Evolutionary conservation across 2,888 invertebrate species (phyloP), one percentile per base, ranked within the genome.

Genomic region (Chrysotoxum bicinctum): DNA sequence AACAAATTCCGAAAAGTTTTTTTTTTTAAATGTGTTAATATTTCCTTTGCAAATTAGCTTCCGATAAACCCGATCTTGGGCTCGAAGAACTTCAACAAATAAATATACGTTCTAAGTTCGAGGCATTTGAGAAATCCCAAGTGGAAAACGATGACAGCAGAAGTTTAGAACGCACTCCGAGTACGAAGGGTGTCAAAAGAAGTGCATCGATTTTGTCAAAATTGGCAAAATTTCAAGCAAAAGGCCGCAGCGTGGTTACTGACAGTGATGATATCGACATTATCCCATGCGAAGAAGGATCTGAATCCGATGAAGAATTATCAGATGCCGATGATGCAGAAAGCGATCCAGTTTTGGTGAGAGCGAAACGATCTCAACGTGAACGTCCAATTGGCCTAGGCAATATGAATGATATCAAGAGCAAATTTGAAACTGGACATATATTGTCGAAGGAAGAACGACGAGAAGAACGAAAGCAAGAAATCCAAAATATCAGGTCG

Each of bases 401-500:
- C 87, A 90, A 90, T 0, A 96, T 97, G 96, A 95, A 95, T 88
- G 97, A 97, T 91, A 96, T 97, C 10, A 96, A 96, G 89, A 95
- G 94, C 87, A 94, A 94, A 89, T 97, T 97, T 94, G 97, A 97
- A 91, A 93, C 93, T n/a, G 95, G 95, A 0, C 94, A 93, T 73
- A 89, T 92, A 78, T 91, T 93, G 75, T 90, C 93, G 4, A 92
- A 93, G 50, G 95, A 97, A 88, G 94, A 95, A 84, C 92, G 96
- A 23, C 94, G 96, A 10, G 96, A 97, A 88, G 96, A 97, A 90
- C 93, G 97, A 58, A 97, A 97, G 90, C 97, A 97, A 90, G 98
- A 98, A 92, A 95, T 97, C 88, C 96, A 97, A 91, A 96, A 95
- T 88, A 96, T 98, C 88, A 94, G 98, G 73, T 97, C 96, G 89